Base-by-base conservation (phyloP, 2,888 invertebrate species). In the Alloplasta piceator region DNA sequence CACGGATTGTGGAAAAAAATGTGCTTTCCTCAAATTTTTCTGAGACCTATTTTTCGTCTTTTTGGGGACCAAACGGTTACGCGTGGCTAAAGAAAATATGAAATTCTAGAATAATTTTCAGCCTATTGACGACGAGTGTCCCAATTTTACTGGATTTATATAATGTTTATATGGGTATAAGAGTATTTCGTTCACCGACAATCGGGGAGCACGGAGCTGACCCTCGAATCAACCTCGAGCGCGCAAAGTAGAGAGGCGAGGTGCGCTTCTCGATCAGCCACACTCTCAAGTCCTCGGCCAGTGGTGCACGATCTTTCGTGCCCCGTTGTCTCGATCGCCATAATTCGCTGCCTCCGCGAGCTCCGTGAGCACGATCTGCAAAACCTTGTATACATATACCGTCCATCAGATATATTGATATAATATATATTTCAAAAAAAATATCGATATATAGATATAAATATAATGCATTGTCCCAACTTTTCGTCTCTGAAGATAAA, bases 301-400 rank as follows among this genome's bases (percentile, higher is more conserved):
- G 73, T 67, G 75, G 79, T 76, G 83, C 85, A 85, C 84, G 85
- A 85, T 84, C 85, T 83, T 26, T 80, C 83, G 82, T 83, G 83
- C 83, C 66, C 82, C 71, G 85, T 84, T 85, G 83, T 85, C 82
- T 84, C 87, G 89, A 89, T 89, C 89, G 88, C 86, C 87, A 87
- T 89, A 89, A 89, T 89, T 89, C 83, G 78, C 84, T 84, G 75
- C 73, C 79, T 83, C 78, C 66, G 68, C 76, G 71, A 77, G 60
- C 60, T 75, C 26, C 77, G 77, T 73, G 77, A 78, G 81, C 78
- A 75, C 75, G 82, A 78, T 48, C 55, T 48, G 12, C 46, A 72
- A 56, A 7, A 41, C 26, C 60, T 48, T 72, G n/a, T 48, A 50
- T 39, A 10, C 48, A 46, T 56, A 73, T 70, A 64, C 46, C 9